Conservation (phyloP, 2,888 invertebrate species). For the Conistra vaccinii region DNA sequence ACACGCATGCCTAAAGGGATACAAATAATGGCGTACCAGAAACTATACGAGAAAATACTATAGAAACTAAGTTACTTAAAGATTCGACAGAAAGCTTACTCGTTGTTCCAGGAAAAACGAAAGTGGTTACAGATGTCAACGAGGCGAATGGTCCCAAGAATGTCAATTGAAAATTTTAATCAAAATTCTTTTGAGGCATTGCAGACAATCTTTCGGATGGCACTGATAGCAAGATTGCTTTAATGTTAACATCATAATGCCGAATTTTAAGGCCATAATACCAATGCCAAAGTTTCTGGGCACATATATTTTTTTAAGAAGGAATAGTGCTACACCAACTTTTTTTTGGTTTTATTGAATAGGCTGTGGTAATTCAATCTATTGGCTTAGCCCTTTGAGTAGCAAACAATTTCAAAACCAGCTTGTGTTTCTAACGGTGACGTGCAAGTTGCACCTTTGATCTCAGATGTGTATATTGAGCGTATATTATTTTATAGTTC, state of each 20-base stretch:
- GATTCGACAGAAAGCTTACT: conserved; percentile 11
- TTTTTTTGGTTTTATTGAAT: conserved; percentile 32
- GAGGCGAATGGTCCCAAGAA: conserved; percentile 37
- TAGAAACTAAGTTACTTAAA: conserved; percentile 12
- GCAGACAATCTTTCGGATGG: conserved; percentile 24
- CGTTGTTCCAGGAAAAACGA: conserved; percentile 27
- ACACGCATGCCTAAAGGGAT: conserved; percentile 47
- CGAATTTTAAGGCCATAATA: background rate
- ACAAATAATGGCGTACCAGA: conserved; percentile 21
- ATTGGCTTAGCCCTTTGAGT: conserved; percentile 41
- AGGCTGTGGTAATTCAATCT: conserved; percentile 33
- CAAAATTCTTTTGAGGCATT: conserved; percentile 46
- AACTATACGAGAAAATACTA: conserved; percentile 24
- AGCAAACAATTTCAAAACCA: conserved; percentile 47
- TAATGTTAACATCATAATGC: conserved; percentile 1
- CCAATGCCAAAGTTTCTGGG: background rate
- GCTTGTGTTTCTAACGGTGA: conserved; percentile 49
- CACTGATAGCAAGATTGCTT: conserved; percentile 10
- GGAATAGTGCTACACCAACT: background rate
- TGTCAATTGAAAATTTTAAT: conserved; percentile 48
- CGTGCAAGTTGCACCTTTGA: conserved; percentile 65
- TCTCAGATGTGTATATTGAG: conserved; percentile 58
- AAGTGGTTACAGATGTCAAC: conserved; percentile 52
- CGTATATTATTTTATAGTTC: conserved; percentile 61
- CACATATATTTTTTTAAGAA: background rate